phyloP scores from a whole-genome alignment of 92 coral and sea anemone genomes.

The Porites rus region DNA sequence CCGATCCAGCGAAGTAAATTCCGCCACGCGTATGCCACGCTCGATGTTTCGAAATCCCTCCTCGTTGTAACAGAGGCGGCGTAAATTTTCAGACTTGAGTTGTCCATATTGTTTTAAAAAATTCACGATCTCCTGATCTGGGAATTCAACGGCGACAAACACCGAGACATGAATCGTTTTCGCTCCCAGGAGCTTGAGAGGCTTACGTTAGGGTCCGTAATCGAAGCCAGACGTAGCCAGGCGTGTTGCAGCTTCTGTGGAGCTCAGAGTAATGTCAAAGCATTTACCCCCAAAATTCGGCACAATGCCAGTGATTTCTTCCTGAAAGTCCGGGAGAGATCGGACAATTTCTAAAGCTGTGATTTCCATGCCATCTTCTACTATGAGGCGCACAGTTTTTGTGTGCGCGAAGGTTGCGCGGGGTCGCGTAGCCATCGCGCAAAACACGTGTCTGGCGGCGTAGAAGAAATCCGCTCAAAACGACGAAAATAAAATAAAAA shows the following conservation, averaged over 20 bases:
- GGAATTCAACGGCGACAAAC: neutral
- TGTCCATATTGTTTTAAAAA: neutral
- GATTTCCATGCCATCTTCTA: no score
- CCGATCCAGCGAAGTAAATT: neutral
- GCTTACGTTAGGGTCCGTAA: neutral
- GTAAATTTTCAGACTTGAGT: neutral
- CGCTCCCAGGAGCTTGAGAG: neutral
- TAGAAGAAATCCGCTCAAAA: no score
- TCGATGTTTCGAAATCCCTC: neutral
- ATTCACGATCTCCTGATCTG: neutral
- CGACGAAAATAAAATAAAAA: no score
- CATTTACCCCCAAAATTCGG: neutral
- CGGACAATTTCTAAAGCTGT: neutral
- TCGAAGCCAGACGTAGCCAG: neutral
- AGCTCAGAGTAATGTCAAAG: neutral
- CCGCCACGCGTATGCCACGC: neutral
- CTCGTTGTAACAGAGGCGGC: neutral
- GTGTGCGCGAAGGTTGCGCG: no score
- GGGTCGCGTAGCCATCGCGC: no score
- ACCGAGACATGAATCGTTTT: neutral
- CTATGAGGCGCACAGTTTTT: no score
- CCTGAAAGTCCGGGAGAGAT: neutral
- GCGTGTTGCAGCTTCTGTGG: neutral
- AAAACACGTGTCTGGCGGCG: no score
- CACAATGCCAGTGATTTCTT: neutral